Evolutionary conservation across 2,113 vertebrate genomes (phyloP), one percentile per base, ranked within the genome.

Genomic region (Scortum barcoo): DNA sequence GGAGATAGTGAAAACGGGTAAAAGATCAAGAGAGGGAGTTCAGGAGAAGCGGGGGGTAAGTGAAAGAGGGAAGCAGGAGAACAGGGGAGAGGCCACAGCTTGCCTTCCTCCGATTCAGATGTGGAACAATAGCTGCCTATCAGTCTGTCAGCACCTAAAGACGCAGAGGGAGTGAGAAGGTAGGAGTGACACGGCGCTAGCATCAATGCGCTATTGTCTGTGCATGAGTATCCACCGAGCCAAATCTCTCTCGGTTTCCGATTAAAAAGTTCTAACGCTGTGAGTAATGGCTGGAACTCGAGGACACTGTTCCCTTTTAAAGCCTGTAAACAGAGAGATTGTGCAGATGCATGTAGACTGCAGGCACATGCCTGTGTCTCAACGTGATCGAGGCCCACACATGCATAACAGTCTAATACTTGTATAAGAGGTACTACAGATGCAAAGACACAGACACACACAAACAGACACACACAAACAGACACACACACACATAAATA

Each of bases 61-160:
- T 51, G 73, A 85, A 58, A 70, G 76, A 85, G 75, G 85, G 46
- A 83, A 85, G 79, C 63, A 53, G 65, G 80, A 84, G 85, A 81
- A 60, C 76, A 81, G 72, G 90, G 87, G 87, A 87, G 76, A 91
- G 89, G 89, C 81, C 88, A 63, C 42, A 72, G 86, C 80, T 85
- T 65, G 88, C 89, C 91, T 96, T 95, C 95, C 94, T 95, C 82
- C 76, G 57, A 95, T 95, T 96, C 92, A 95, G 92, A 81, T 69
- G 68, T 84, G 89, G 62, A 95, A 95, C 95, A 96, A 96, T 95
- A 70, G 93, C 76, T 82, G 86, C 85, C 94, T 81, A 94, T 95
- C 90, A 91, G 88, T 94, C 92, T 95, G 94, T 96, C 93, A 92
- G 92, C 94, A 89, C 91, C 89, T 89, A 67, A 14, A 73, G 87